Evolutionary conservation across 2,888 invertebrate species (phyloP).

Genomic region (Monopis laevigella): DNA sequence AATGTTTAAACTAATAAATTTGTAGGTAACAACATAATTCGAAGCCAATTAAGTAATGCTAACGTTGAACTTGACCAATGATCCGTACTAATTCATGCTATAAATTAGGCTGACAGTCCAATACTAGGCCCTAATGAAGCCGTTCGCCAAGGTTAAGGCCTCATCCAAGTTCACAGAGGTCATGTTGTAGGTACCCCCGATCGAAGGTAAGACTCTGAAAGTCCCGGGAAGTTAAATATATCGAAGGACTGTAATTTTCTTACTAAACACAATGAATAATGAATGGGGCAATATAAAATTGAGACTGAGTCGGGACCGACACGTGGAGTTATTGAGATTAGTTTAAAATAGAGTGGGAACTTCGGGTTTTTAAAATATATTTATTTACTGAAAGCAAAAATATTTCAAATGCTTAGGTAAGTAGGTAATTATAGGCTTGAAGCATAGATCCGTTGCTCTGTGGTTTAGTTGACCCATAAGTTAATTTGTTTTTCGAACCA

Average conservation of each 20-base stretch:
- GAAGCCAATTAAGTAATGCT: not conserved
- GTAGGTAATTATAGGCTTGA: no score
- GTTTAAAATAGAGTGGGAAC: no score
- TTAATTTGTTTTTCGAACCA: no score
- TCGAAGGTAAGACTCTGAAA: no score
- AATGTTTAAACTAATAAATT: not conserved
- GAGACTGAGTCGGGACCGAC: conserved; percentile 50
- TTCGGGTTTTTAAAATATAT: no score
- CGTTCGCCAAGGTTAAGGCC: conserved; percentile 43
- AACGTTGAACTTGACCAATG: conserved; percentile 30
- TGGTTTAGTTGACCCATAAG: no score
- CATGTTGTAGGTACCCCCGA: no score
- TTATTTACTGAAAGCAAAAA: no score
- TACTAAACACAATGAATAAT: conserved; percentile 62
- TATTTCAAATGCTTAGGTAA: no score
- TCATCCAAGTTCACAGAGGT: no score
- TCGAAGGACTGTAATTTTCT: conserved; percentile 64
- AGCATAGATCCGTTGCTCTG: no score
- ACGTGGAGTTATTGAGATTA: no score
- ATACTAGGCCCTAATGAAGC: conserved; percentile 37
- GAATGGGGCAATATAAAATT: conserved; percentile 62
- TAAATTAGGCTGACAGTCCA: conserved; percentile 45
- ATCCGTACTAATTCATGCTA: conserved; percentile 40
- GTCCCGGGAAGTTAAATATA: conserved; percentile 61
- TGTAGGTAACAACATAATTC: conserved; percentile 5